These are phyloP conservation scores for Antedon bifida DNA, from an alignment of 35 echinoderm and acorn worm species.

Conservation along the genomic window DNA sequence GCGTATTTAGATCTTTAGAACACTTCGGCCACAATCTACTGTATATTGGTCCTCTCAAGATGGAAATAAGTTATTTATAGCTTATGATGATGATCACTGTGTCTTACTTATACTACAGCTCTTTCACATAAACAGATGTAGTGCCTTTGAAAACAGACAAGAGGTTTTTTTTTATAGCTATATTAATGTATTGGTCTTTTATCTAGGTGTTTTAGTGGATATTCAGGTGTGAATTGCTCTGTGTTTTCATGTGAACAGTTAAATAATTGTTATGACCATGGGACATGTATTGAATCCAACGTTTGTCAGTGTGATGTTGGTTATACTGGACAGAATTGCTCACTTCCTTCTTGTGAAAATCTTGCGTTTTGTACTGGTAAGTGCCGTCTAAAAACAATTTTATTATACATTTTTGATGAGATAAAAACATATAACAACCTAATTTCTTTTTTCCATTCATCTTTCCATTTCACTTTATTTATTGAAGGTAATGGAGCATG, in stretches of 20 bases:
- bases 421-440: too few species aligned
- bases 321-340: neutral
- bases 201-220: neutral
- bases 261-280: constrained; percentile 5
- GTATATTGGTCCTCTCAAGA: too few species aligned
- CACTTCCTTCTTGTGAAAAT: neutral
- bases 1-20: too few species aligned
- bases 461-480: neutral
- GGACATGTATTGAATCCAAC: constrained; percentile 1
- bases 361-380: constrained; percentile 4
- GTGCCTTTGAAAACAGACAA: too few species aligned
- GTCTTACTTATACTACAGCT: too few species aligned
- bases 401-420: neutral
- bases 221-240: neutral
- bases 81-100: too few species aligned
- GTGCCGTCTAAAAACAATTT: neutral
- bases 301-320: neutral
- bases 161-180: too few species aligned
- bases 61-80: too few species aligned
- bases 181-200: too few species aligned
- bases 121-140: too few species aligned
- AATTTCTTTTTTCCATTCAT: neutral
- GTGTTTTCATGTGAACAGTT: neutral
- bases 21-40: too few species aligned
- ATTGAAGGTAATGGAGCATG: neutral